Evolutionary conservation across 2,797 vertebrate species (phyloP), one percentile per base, ranked within the genome.

Genomic region (Halcyon leucocephala): DNA sequence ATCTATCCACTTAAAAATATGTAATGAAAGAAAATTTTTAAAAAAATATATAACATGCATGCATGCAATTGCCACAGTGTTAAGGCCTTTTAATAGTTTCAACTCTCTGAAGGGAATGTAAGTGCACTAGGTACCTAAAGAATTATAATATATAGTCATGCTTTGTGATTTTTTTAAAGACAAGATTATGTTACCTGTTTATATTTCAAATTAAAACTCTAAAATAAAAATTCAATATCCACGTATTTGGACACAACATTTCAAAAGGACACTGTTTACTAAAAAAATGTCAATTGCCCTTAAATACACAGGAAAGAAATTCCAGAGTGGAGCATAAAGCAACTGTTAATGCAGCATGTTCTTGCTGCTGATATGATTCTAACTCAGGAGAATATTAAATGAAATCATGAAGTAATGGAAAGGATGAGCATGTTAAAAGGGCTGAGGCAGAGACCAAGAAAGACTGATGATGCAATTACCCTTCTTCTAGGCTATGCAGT

Each of bases 401-500:
- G 57, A 96, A 97, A 94, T 85, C 25, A 84, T 76, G 64, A 93
- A 92, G 46, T 85, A 97, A 91, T 82, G 62, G 92, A 93, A 95
- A 96, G 64, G 81, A 94, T 42, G 78, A 95, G 77, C 49, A 71
- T 94, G 82, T 92, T 95, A 90, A 96, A 97, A 96, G 64, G 84
- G 14, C 62, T 84, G 84, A 92, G 61, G 84, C 72, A 94, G 20
- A 79, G 70, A 81, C 71, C 93, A 95, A 64, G 78, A 89, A 70
- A 97, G 91, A 97, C 80, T 89, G 88, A 86, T 95, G 93, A 94
- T 88, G 83, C 82, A 95, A 97, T 97, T 95, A 95, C 37, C 66
- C 46, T 96, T 86, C 48, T 54, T 94, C 52, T 71, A 71, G 92
- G 66, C 64, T 66, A 14, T 62, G 37, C 18, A 65, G 61, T 49